A percentile compares a stretch with the other conserved stretches of the same genome.
Conservation (phyloP, 2,113 vertebrate genomes). For the Seriola rivoliana region DNA sequence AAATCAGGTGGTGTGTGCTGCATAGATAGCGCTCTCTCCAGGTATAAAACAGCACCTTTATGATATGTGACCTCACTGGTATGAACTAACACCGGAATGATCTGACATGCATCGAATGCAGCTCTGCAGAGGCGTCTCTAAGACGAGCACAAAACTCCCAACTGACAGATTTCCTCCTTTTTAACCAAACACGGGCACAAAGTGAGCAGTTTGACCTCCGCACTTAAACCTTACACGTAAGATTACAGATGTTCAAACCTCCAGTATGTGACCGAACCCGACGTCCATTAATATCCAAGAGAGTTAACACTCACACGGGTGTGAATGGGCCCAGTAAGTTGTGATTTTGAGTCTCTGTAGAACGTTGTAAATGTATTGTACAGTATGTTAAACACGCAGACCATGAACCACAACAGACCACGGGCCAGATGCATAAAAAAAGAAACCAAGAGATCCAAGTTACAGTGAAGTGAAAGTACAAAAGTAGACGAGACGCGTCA, state of each 20-base stretch:
- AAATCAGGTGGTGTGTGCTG: constrained; percentile 78
- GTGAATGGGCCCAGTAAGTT: not conserved
- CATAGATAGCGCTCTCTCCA: constrained; percentile 76
- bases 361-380: too few species aligned
- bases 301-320: not conserved
- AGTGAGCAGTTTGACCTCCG: constrained; percentile 9
- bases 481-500: too few species aligned
- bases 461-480: too few species aligned
- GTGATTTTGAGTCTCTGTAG: not conserved
- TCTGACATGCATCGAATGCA: not conserved
- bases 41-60: constrained; percentile 68
- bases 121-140: not conserved
- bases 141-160: constrained; percentile 7
- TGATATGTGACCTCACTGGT: constrained; percentile 14
- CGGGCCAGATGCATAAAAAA: too few species aligned
- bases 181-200: constrained; percentile 10
- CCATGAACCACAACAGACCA: too few species aligned
- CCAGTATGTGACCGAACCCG: not conserved
- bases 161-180: constrained; percentile 38
- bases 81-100: constrained; percentile 43
- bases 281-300: not conserved
- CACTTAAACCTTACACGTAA: not conserved
- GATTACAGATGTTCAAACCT: not conserved
- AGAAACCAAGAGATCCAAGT: too few species aligned
- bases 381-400: too few species aligned